phyloP scores from a whole-genome alignment of 2,113 vertebrate species.

The Cacatua alba region DNA sequence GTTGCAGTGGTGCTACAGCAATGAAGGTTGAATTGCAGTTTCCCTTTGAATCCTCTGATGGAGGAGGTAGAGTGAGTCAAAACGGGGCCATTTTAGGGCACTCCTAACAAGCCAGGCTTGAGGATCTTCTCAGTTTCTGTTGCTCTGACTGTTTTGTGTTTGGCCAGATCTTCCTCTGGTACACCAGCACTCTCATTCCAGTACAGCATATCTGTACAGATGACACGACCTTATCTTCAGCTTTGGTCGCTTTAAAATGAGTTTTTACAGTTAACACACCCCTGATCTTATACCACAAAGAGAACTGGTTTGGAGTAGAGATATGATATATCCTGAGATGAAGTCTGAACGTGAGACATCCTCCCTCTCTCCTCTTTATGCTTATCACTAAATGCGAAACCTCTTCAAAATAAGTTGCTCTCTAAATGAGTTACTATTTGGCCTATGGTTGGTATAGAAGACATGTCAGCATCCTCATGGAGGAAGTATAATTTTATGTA shows the following conservation, averaged over 20 bases:
- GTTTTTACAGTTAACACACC: constrained; percentile 54
- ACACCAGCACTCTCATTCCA: constrained; percentile 19
- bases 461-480: constrained; percentile 39
- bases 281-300: constrained; percentile 5
- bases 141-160: constrained; percentile 48
- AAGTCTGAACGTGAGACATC: constrained; percentile 1
- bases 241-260: background rate
- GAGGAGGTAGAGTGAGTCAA: constrained; percentile 54
- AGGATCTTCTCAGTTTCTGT: constrained; percentile 56
- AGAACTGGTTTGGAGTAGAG: constrained; percentile 27
- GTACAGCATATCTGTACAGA: constrained; percentile 28
- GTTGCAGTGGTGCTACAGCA: constrained; percentile 38
- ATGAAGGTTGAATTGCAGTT: constrained; percentile 57
- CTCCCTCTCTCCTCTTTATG: constrained; percentile 11
- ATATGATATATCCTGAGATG: background rate
- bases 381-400: constrained; percentile 35
- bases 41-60: constrained; percentile 56
- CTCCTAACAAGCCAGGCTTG: constrained; percentile 37
- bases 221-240: constrained; percentile 26
- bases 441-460: background rate
- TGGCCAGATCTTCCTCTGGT: constrained; percentile 13
- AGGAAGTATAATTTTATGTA: constrained; percentile 32
- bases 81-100: constrained; percentile 52
- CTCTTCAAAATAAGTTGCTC: constrained; percentile 47
- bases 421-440: constrained; percentile 54